Percentiles rank a stretch among this genome's conserved stretches.
Evolutionary conservation across 2,113 vertebrate species (phyloP).

Genomic region (Tamias sibiricus): DNA sequence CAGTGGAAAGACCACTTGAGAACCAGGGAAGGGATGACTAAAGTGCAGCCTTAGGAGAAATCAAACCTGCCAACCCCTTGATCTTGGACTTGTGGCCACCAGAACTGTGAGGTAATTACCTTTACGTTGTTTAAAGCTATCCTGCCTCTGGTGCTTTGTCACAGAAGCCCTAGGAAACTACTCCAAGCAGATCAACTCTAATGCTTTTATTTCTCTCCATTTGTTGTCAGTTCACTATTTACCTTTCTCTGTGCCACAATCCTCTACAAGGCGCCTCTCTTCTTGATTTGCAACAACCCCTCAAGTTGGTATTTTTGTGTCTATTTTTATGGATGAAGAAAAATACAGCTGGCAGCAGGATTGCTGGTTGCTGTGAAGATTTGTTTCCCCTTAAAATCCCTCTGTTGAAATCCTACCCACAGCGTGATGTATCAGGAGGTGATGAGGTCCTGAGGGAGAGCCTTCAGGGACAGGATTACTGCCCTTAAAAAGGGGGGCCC

Average conservation of each 20-base stretch:
- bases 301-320: neutral
- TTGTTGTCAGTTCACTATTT: neutral
- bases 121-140: neutral
- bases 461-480: neutral
- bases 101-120: neutral
- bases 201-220: neutral
- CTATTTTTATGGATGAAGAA: neutral
- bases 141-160: fast-evolving
- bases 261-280: neutral
- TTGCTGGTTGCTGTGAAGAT: no score
- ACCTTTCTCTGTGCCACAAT: fast-evolving
- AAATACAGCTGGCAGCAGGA: neutral
- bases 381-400: neutral
- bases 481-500: no score
- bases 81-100: neutral
- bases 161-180: fast-evolving
- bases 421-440: neutral
- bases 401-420: neutral
- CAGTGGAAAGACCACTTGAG: fast-evolving
- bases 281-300: neutral
- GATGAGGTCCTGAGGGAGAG: neutral
- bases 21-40: fast-evolving
- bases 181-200: fast-evolving
- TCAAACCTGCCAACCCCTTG: neutral
- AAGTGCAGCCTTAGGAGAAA: neutral